Evolutionary conservation across 2,113 vertebrate species (phyloP), one percentile per base, ranked within the genome.

Genomic region (Xenus cinereus): DNA sequence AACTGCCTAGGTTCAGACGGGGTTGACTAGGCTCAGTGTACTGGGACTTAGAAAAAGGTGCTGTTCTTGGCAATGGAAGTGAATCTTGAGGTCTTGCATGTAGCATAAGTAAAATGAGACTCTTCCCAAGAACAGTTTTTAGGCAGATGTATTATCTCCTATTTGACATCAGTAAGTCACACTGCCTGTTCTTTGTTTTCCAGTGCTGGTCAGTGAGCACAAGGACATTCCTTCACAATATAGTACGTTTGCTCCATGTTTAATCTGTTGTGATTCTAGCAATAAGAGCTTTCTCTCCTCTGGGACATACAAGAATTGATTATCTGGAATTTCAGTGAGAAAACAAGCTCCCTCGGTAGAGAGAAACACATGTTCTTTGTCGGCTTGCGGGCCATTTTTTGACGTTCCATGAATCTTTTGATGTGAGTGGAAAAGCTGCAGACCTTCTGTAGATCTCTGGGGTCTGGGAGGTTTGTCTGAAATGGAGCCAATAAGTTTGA

Each of bases 361-460:
- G 22, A 95, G 41, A 94, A 95, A 94, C 60, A 91, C 30, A 12
- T 84, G 86, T 81, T 92, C 41, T 67, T 78, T 84, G 86, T 81
- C 0, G 0, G 51, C 37, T 90, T 2, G 2, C 0, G 2, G 19
- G 23, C 9, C 23, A 67, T 77, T 88, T 86, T n/a, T 66, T 95
- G 83, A 69, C 2, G 4, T 86, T 81, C 32, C 26, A 22, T 4
- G 4, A 74, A 33, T 68, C n/a, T 78, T 94, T 71, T 71, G 26
- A 82, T 60, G 14, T 37, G 39, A 88, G 30, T 59, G 54, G 75
- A 90, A 95, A 95, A 91, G 43, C 30, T 87, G 59, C 51, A 94
- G 77, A 59, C 51, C 22, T 83, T 66, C 72, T 68, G 21, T 41
- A 89, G 32, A 64, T 84, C 46, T 87, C 63, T 63, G 10, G 39